These are phyloP conservation scores for Nomada goodeniana DNA, from an alignment of 2,888 invertebrate genomes.

Conservation along the genomic window DNA sequence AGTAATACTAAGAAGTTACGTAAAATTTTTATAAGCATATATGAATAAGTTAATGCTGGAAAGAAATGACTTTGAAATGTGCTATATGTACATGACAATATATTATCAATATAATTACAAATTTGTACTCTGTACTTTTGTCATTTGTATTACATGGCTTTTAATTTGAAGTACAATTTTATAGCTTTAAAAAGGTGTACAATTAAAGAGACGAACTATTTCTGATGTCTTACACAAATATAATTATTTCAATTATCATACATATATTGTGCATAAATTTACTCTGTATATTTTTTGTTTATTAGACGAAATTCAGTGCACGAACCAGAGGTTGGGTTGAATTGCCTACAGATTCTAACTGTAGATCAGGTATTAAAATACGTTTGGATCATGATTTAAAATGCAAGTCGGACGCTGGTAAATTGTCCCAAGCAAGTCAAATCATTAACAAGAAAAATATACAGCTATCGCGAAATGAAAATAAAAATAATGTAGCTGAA, in stretches of 20 bases:
- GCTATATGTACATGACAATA: constrained; percentile 4
- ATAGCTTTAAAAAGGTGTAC: not conserved
- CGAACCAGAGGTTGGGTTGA: constrained; percentile 93
- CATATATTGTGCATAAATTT: constrained; percentile 19
- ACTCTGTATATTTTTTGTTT: constrained; percentile 62
- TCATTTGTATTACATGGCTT: constrained; percentile 19
- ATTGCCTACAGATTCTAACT: constrained; percentile 85
- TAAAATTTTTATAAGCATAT: not conserved
- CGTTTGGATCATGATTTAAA: constrained; percentile 87
- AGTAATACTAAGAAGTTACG: no score
- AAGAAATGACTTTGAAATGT: constrained; percentile 1
- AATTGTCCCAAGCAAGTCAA: constrained; percentile 76
- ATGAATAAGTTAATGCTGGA: not conserved
- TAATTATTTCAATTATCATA: constrained; percentile 13
- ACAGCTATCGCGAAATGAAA: constrained; percentile 70
- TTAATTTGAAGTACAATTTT: not conserved
- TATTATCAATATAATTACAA: not conserved
- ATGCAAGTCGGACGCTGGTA: constrained; percentile 75
- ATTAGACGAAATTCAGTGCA: constrained; percentile 92
- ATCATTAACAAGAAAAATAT: constrained; percentile 69
- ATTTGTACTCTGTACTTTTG: not conserved
- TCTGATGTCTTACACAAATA: constrained; percentile 24
- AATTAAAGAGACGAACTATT: constrained; percentile 3
- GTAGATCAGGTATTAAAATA: constrained; percentile 87
- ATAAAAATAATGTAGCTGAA: constrained; percentile 72